A percentile compares a stretch with the other conserved stretches of the same genome.
Evolutionary conservation across 2,797 vertebrate species (phyloP).

Genomic region (Toxotes lorentzi): DNA sequence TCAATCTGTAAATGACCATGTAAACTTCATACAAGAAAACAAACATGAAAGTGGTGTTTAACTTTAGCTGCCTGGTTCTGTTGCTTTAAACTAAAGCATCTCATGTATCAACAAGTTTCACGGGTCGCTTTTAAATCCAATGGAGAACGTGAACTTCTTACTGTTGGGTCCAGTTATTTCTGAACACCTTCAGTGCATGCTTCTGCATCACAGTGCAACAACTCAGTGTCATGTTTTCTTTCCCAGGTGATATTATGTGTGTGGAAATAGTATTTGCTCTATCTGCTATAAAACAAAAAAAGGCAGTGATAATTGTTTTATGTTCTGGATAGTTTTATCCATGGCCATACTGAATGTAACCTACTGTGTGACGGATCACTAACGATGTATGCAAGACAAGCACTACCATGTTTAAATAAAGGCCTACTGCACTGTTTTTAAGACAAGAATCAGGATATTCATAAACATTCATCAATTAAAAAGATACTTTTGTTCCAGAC

Average conservation of each 20-base stretch:
- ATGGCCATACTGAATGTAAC: slow-evolving; percentile 86
- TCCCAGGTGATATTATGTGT: slow-evolving; percentile 63
- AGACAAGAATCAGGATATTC: slow-evolving; percentile 9
- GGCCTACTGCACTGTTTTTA: slow-evolving; percentile 86
- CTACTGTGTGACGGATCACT: slow-evolving; percentile 82
- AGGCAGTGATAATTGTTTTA: slow-evolving; percentile 53
- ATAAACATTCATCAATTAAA: neutral
- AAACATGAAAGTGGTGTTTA: too few relatives aligned
- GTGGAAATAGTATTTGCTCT: slow-evolving; percentile 59
- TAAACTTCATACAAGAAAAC: slow-evolving; percentile 11
- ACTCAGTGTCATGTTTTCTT: slow-evolving; percentile 47
- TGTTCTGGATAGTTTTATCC: slow-evolving; percentile 70
- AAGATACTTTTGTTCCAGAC: neutral
- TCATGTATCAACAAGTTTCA: neutral
- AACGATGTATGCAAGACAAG: slow-evolving; percentile 89
- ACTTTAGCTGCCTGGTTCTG: neutral
- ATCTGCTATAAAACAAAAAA: slow-evolving; percentile 34
- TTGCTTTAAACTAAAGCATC: slow-evolving; percentile 1
- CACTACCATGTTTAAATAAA: slow-evolving; percentile 93
- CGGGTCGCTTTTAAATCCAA: neutral
- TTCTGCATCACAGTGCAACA: slow-evolving; percentile 53
- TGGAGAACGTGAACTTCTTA: slow-evolving; percentile 12
- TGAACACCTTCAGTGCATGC: slow-evolving; percentile 63
- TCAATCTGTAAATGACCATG: slow-evolving; percentile 60
- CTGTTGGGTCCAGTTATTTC: slow-evolving; percentile 36